These are phyloP conservation scores for Protomyctophum bolini DNA, from an alignment of 2,113 vertebrate genomes.

Conservation along the genomic window DNA sequence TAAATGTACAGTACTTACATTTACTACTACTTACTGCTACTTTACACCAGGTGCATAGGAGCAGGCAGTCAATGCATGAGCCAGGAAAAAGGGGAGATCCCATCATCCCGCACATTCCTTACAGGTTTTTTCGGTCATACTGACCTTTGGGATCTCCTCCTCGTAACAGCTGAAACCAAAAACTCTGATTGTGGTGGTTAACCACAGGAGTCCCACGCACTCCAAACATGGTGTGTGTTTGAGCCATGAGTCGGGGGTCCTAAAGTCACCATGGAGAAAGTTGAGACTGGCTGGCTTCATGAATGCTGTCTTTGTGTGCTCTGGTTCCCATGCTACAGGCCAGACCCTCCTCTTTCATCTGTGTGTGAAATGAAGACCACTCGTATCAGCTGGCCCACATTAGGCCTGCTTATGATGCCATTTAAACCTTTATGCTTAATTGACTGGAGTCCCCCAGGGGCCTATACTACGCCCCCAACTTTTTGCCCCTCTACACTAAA, in stretches of 20 bases:
- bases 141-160: no score
- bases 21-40: no score
- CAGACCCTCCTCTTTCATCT: background rate
- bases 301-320: constrained; percentile 55
- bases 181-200: constrained; percentile 14
- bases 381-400: background rate
- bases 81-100: no score
- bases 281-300: constrained; percentile 12
- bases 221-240: constrained; percentile 43
- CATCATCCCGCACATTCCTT: no score
- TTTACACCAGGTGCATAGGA: background rate
- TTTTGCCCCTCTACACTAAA: background rate
- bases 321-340: constrained; percentile 14
- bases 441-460: background rate
- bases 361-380: constrained; percentile 1
- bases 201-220: background rate
- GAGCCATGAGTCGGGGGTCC: constrained; percentile 38
- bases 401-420: background rate
- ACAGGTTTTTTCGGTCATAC: no score
- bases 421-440: constrained; percentile 1
- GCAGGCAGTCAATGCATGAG: no score
- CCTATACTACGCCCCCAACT: background rate
- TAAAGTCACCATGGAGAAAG: constrained; percentile 21
- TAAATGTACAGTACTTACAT: no score
- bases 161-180: constrained; percentile 25